These are phyloP conservation scores for Aricia agestis DNA, from an alignment of 1,140 invertebrate genomes.

Conservation along the genomic window DNA sequence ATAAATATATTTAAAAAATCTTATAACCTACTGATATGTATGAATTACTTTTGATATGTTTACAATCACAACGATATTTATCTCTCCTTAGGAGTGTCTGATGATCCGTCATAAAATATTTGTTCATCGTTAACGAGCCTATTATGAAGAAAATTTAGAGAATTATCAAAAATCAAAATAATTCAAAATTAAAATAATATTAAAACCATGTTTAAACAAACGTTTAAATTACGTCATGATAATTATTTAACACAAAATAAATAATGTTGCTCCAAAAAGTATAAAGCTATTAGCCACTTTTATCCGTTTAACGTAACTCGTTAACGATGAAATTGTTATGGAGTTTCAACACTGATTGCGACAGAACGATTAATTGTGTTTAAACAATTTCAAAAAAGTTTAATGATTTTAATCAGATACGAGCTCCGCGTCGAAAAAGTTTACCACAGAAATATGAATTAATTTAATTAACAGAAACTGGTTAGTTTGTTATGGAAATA, in stretches of 20 bases:
- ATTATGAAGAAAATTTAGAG: background rate
- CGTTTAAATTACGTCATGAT: background rate
- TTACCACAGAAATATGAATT: background rate
- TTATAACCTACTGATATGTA: slow-evolving; percentile 66
- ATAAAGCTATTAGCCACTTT: background rate
- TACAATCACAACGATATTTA: slow-evolving; percentile 52
- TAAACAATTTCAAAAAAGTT: slow-evolving; percentile 1
- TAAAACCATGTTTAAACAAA: background rate
- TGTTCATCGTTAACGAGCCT: slow-evolving; percentile 7
- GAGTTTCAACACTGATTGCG: slow-evolving; percentile 2
- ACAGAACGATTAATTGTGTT: background rate
- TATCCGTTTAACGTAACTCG: background rate
- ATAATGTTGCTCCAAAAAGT: background rate
- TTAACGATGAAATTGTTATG: background rate
- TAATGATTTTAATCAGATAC: background rate
- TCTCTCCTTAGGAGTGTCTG: background rate
- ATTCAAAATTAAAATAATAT: background rate
- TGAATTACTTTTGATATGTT: slow-evolving; percentile 60
- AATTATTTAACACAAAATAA: background rate
- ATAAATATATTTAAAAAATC: slow-evolving; percentile 69
- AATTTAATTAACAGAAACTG: background rate
- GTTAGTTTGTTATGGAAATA: too few species aligned
- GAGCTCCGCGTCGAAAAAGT: background rate
- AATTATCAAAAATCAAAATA: background rate
- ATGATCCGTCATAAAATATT: background rate